Percentiles rank a stretch among this genome's conserved stretches.
Conservation (phyloP, 2,113 vertebrate species). For the Ginglymostoma cirratum region DNA sequence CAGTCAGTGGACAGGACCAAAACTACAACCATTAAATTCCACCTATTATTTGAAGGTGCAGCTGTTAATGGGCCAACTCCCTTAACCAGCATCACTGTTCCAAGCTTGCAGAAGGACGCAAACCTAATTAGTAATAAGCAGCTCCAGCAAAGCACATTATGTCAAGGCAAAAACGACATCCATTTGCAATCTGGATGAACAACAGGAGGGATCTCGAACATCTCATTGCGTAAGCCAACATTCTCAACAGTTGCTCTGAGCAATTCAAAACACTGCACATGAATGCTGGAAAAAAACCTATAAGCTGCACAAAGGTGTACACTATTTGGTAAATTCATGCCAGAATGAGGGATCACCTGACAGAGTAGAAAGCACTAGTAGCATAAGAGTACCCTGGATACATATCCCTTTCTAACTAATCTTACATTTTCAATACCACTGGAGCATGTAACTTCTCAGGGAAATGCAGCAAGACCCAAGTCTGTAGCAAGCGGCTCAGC, state of each 20-base stretch:
- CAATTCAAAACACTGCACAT: not conserved
- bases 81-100: not conserved
- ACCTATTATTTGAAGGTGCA: not conserved
- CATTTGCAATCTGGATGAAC: not conserved
- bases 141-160: not conserved
- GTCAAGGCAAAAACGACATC: not conserved
- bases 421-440: too few species aligned
- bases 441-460: too few species aligned
- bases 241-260: not conserved
- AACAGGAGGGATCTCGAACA: not conserved
- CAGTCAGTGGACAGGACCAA: not conserved
- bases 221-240: not conserved
- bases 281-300: not conserved
- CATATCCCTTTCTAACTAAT: too few species aligned
- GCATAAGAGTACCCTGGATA: too few species aligned
- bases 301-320: not conserved
- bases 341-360: not conserved
- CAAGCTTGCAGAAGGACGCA: not conserved
- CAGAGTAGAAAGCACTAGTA: too few species aligned
- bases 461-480: too few species aligned
- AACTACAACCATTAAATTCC: not conserved
- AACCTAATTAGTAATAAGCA: not conserved
- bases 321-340: not conserved
- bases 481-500: too few species aligned
- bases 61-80: not conserved